These are phyloP conservation scores for Drosophila mimetica DNA, from an alignment of 2,888 invertebrate species.

Conservation along the genomic window DNA sequence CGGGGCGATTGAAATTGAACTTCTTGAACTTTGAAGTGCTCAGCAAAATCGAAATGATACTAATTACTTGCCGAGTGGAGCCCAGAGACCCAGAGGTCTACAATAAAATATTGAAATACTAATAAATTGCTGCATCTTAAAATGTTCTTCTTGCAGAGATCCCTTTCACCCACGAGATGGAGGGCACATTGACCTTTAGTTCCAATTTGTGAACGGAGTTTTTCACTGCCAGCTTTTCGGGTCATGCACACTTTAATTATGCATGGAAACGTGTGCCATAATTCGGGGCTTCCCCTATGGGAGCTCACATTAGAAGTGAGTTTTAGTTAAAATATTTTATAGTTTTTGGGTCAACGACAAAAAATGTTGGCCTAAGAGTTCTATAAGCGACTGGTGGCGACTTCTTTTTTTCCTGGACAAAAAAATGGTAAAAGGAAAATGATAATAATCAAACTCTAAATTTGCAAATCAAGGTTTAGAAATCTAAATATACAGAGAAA, in stretches of 20 bases:
- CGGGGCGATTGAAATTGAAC: conserved; percentile 34
- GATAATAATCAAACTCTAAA: conserved; percentile 54
- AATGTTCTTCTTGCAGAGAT: conserved; percentile 4
- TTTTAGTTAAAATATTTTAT: conserved; percentile 38
- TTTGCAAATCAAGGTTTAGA: conserved; percentile 27
- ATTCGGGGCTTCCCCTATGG: conserved; percentile 21
- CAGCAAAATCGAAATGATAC: conserved; percentile 31
- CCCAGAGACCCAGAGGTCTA: conserved; percentile 10
- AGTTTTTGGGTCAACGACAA: conserved; percentile 28
- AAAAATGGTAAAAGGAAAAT: neutral
- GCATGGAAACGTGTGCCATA: conserved; percentile 61
- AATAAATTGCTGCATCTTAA: conserved; percentile 27
- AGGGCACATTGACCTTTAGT: conserved; percentile 40
- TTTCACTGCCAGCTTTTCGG: conserved; percentile 38
- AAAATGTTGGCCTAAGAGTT: conserved; percentile 11
- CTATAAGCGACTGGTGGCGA: conserved; percentile 22
- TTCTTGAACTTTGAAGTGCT: conserved; percentile 40
- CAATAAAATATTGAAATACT: conserved; percentile 26
- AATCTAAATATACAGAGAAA: too few relatives aligned
- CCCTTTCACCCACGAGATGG: conserved; percentile 23
- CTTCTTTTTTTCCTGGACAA: neutral
- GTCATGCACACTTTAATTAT: conserved; percentile 61
- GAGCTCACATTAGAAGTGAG: conserved; percentile 51
- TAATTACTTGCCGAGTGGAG: conserved; percentile 29
- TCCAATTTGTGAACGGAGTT: conserved; percentile 60